A percentile compares a stretch with the other conserved stretches of the same genome.
Conservation (phyloP, 2,797 vertebrate species). For the Chloroceryle amazona region DNA sequence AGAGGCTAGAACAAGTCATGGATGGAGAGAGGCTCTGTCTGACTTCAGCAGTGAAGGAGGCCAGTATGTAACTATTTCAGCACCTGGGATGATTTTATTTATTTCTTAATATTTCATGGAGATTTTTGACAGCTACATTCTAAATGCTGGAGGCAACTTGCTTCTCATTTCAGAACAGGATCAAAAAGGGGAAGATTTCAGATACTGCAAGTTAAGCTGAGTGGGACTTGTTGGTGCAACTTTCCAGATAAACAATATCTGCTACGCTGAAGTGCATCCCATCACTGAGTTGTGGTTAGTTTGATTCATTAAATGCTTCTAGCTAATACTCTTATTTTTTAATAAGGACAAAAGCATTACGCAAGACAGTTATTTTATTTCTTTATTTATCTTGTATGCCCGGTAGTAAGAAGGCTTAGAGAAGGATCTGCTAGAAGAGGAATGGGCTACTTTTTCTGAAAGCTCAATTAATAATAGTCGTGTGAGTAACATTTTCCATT, state of each 20-base stretch:
- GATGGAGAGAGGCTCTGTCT: neutral
- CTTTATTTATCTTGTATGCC: neutral
- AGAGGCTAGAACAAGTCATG: neutral
- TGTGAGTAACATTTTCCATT: neutral
- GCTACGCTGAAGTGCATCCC: neutral
- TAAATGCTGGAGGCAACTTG: constrained; percentile 17
- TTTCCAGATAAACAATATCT: neutral
- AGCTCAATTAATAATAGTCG: neutral
- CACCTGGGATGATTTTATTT: neutral
- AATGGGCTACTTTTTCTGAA: neutral
- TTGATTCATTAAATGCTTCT: constrained; percentile 68
- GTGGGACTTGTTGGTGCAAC: neutral
- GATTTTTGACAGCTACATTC: constrained; percentile 49
- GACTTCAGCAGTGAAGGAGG: neutral
- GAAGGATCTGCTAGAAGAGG: neutral
- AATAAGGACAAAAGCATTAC: constrained; percentile 48
- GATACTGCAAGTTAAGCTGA: neutral
- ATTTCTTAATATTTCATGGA: neutral
- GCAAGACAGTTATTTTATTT: constrained; percentile 47
- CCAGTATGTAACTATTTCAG: neutral
- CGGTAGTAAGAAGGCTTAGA: neutral
- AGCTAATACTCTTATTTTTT: constrained; percentile 56
- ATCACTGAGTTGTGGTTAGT: constrained; percentile 13
- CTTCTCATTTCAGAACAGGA: neutral
- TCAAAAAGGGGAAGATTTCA: constrained; percentile 34